Conservation (phyloP, 2,113 vertebrate species). For the Mugil cephalus region DNA sequence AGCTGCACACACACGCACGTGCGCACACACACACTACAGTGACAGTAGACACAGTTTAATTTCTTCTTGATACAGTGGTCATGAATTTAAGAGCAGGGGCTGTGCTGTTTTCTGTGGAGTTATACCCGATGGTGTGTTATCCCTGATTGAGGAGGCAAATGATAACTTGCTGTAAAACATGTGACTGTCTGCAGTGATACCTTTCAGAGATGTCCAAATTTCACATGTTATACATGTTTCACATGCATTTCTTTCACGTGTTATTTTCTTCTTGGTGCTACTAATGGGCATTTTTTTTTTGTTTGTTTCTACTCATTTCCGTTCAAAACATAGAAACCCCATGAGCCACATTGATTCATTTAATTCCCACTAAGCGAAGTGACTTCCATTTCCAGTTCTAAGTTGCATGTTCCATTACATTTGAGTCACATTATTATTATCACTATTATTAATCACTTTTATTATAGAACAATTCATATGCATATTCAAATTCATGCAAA, state of each 20-base stretch:
- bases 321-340: background rate
- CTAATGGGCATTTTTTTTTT: background rate
- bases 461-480: background rate
- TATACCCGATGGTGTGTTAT: too few species aligned
- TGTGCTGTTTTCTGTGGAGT: background rate
- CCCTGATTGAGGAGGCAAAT: background rate
- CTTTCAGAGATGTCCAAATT: too few species aligned
- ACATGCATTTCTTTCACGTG: too few species aligned
- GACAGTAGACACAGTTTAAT: background rate
- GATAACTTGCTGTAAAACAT: background rate
- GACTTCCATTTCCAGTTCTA: background rate
- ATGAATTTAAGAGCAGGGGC: background rate
- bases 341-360: background rate
- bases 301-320: background rate
- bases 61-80: background rate
- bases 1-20: slow-evolving; percentile 32
- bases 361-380: background rate
- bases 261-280: background rate
- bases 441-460: too few species aligned
- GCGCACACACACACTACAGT: slow-evolving; percentile 15
- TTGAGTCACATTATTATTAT: too few species aligned
- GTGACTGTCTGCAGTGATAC: too few species aligned
- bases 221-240: too few species aligned
- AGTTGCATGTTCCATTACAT: background rate
- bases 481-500: background rate